A percentile compares a stretch with the other conserved stretches of the same genome.
Conservation (phyloP, 2,113 vertebrate genomes). For the Misgurnus mizolepis region DNA sequence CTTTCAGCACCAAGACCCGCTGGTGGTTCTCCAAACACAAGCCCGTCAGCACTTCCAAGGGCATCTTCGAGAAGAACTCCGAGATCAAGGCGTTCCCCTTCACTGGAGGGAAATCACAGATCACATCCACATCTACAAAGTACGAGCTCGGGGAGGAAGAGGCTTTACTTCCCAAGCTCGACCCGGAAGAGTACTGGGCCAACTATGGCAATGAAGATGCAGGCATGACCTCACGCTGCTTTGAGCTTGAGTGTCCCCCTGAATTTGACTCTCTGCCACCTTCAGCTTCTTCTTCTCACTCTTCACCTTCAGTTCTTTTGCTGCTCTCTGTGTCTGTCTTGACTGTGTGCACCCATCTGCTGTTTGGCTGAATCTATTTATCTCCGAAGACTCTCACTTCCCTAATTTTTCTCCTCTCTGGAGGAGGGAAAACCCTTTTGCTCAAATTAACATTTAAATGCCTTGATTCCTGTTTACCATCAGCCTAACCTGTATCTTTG, state of each 20-base stretch:
- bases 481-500: constrained; percentile 62
- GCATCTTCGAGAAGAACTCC: constrained; percentile 76
- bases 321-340: constrained; percentile 64
- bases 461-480: constrained; percentile 68
- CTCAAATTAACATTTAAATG: constrained; percentile 60
- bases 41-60: constrained; percentile 85
- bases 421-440: constrained; percentile 52
- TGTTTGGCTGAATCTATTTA: constrained; percentile 72
- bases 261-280: constrained; percentile 72
- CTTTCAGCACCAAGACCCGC: constrained; percentile 83
- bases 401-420: constrained; percentile 63
- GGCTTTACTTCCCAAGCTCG: constrained; percentile 78
- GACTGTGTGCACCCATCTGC: constrained; percentile 65
- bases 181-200: constrained; percentile 82
- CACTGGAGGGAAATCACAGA: constrained; percentile 62
- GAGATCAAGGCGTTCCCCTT: constrained; percentile 80
- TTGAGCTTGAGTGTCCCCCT: constrained; percentile 78
- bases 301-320: constrained; percentile 57
- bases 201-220: constrained; percentile 84
- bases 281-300: constrained; percentile 65
- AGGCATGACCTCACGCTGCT: constrained; percentile 75
- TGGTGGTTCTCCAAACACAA: constrained; percentile 86
- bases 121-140: constrained; percentile 73
- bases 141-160: constrained; percentile 79
- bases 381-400: constrained; percentile 50